These are phyloP conservation scores for Lamellibrachia satsuma DNA, from an alignment of 2,888 invertebrate genomes.

Conservation along the genomic window DNA sequence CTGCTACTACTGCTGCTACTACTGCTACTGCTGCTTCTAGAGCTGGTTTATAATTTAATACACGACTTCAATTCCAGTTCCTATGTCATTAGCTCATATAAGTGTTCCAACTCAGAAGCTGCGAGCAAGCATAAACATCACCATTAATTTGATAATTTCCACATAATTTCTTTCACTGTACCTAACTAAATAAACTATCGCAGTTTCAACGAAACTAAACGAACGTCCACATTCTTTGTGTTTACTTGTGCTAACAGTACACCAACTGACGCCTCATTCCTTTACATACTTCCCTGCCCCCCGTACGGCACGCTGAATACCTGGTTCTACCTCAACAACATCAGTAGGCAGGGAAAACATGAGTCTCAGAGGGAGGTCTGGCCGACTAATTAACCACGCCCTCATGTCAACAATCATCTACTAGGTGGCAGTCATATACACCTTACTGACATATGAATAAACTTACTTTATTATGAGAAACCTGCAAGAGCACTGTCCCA, in stretches of 20 bases:
- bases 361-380: not conserved
- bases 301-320: not conserved
- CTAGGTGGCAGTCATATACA: not conserved
- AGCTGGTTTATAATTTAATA: not conserved
- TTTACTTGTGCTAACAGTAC: not conserved
- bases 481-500: not conserved
- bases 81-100: no score
- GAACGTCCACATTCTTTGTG: not conserved
- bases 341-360: not conserved
- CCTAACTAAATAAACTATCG: not conserved
- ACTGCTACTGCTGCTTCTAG: not conserved
- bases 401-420: not conserved
- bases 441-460: not conserved
- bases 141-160: not conserved
- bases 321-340: not conserved
- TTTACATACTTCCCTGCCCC: not conserved
- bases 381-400: not conserved
- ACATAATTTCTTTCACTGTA: not conserved
- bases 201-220: not conserved
- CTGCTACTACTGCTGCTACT: constrained; percentile 7
- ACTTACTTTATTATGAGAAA: not conserved
- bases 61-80: no score
- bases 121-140: not conserved
- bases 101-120: not conserved
- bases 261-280: no score